phyloP scores from a whole-genome alignment of 2,113 vertebrate species.

The Lasiurus cinereus region DNA sequence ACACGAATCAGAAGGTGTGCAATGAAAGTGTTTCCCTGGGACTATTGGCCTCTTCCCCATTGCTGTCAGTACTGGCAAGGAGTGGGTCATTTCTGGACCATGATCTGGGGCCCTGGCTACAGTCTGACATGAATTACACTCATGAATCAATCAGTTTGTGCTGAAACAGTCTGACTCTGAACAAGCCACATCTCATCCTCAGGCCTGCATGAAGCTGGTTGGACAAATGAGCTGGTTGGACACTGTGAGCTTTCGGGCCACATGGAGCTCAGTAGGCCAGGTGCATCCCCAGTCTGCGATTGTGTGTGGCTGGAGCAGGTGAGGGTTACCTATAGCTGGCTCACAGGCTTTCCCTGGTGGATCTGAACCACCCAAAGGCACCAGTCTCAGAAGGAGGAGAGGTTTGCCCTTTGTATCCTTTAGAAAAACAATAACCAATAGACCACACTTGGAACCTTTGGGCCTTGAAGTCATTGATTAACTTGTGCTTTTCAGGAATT shows the following conservation, averaged over 20 bases:
- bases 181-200: not conserved
- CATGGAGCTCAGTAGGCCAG: not conserved
- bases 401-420: conserved; percentile 57
- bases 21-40: not conserved
- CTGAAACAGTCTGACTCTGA: not conserved
- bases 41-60: not conserved
- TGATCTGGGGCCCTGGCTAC: not conserved
- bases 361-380: not conserved
- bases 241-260: not conserved
- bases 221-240: not conserved
- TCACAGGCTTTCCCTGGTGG: not conserved
- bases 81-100: not conserved
- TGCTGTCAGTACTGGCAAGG: not conserved
- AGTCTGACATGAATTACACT: too few relatives aligned
- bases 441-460: conserved; percentile 53
- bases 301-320: not conserved
- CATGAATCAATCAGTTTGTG: not conserved
- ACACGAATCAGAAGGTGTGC: not conserved
- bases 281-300: fast-evolving
- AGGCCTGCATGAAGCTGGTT: not conserved
- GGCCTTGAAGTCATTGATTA: conserved; percentile 70
- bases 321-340: not conserved
- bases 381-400: conserved; percentile 35
- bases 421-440: conserved; percentile 61
- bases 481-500: conserved; percentile 66